Conservation (phyloP, 2,888 invertebrate genomes). For the Caenorhabditis sp. region DNA sequence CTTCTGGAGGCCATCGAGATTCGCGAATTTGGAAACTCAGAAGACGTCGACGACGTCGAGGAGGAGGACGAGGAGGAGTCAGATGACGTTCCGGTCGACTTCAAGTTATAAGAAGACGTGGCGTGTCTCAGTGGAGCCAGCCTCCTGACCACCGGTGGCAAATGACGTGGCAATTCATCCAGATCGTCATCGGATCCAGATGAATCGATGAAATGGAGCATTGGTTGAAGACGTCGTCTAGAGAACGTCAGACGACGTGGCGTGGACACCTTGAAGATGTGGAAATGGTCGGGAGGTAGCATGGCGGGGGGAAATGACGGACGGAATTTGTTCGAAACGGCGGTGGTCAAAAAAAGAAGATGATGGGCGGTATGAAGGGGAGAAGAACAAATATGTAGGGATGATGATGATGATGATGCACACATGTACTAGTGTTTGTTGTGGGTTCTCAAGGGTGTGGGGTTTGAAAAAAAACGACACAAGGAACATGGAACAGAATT, state of each 20-base stretch:
- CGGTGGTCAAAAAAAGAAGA: conserved; percentile 31
- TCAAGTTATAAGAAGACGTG: conserved; percentile 36
- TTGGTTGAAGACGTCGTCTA: conserved; percentile 28
- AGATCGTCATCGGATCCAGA: conserved; percentile 67
- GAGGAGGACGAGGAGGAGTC: conserved; percentile 28
- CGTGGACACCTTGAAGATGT: conserved; percentile 38
- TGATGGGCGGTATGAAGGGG: conserved; percentile 46
- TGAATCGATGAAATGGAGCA: conserved; percentile 68
- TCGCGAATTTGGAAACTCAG: conserved; percentile 13
- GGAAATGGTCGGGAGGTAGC: conserved; percentile 34
- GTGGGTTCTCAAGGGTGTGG: conserved; percentile 33
- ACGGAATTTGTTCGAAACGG: neutral
- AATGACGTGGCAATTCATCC: conserved; percentile 56
- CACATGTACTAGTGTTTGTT: conserved; percentile 22
- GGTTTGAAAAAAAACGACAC: neutral
- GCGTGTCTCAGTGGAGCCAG: conserved; percentile 41
- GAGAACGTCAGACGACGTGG: conserved; percentile 19
- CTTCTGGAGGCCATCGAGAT: conserved; percentile 36
- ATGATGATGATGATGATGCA: conserved; percentile 14
- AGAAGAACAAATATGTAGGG: conserved; percentile 23
- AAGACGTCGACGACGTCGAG: conserved; percentile 3
- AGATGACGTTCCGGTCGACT: conserved; percentile 25
- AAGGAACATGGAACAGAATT: neutral
- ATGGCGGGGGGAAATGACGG: neutral
- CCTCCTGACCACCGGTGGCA: conserved; percentile 38